Base-by-base conservation (phyloP, 2,888 invertebrate species). In the Ypsolopha scabrella region DNA sequence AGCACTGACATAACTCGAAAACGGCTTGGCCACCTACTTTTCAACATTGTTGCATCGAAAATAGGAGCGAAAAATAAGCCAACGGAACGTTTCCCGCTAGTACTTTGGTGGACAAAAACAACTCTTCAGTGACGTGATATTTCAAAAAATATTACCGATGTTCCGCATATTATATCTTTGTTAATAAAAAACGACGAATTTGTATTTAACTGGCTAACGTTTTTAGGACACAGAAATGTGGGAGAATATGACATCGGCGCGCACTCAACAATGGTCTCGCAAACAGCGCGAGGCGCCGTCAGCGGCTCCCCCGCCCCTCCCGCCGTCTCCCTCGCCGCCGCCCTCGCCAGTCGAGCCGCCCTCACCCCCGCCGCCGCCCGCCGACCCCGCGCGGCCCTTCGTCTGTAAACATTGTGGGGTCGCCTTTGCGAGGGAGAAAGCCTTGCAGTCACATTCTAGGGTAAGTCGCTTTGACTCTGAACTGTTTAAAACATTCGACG, bases 391-490 rank as follows among this genome's bases (percentile, higher is more conserved):
- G 41, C 91, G 93, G 54, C 94, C 94, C 0, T 94, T 94, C 65
- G 94, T 94, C 0, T 95, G 95, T 60, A 65, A 94, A 88, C 75
- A 75, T 52, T 83, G 83, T 57, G 83, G 83, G 0, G 88, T 94
- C 52, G 92, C 92, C 6, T 93, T 94, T 76, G 94, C 94, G 0
- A 85, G 94, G 50, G 94, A 94, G 67, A 95, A 94, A 65, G 94
- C 94, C 0, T 75, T 94, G 33, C 90, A 92, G 51, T 93, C 94
- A 0, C 94, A 95, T 67, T 85, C 92, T 0, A 87, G 90, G 75
- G 90, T 89, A 55, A 69, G 61, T 63, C 33, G 24, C 24, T 24
- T 24, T 24, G 24, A 24, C 24, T n/a, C n/a, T n/a, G n/a, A n/a
- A n/a, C n/a, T n/a, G n/a, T n/a, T n/a, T n/a, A n/a, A n/a, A n/a